These are phyloP conservation scores for Tringa solitaria DNA, from an alignment of 2,113 vertebrate species.

Conservation along the genomic window DNA sequence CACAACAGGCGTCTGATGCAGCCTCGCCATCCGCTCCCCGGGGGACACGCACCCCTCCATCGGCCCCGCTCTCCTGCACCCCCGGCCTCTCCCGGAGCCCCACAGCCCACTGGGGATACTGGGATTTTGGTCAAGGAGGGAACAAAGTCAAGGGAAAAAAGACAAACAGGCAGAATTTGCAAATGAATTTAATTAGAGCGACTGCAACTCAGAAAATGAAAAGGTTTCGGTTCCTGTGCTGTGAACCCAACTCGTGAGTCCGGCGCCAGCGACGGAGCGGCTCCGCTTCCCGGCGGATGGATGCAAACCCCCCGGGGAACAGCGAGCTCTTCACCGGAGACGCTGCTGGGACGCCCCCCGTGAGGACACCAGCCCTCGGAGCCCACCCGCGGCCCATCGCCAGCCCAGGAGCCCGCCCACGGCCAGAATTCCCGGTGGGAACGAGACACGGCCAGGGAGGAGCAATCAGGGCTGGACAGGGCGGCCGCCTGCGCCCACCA, in stretches of 20 bases:
- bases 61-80: not conserved
- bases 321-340: not conserved
- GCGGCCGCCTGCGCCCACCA: accelerated
- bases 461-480: accelerated
- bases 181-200: not conserved
- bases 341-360: not conserved
- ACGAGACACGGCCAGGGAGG: accelerated
- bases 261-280: not conserved
- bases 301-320: not conserved
- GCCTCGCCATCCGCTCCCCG: not conserved
- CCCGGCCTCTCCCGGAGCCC: accelerated
- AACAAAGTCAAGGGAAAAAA: not conserved
- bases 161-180: not conserved
- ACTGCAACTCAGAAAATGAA: not conserved
- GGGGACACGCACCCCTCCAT: not conserved
- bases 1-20: not conserved
- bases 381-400: not conserved
- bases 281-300: not conserved
- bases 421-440: not conserved
- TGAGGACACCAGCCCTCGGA: not conserved
- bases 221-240: not conserved
- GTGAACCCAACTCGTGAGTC: not conserved
- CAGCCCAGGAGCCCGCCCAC: accelerated
- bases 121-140: not conserved
- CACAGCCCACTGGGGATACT: accelerated